Base-by-base conservation (phyloP, 2,888 invertebrate genomes). In the Lasioglossum zephyrum region DNA sequence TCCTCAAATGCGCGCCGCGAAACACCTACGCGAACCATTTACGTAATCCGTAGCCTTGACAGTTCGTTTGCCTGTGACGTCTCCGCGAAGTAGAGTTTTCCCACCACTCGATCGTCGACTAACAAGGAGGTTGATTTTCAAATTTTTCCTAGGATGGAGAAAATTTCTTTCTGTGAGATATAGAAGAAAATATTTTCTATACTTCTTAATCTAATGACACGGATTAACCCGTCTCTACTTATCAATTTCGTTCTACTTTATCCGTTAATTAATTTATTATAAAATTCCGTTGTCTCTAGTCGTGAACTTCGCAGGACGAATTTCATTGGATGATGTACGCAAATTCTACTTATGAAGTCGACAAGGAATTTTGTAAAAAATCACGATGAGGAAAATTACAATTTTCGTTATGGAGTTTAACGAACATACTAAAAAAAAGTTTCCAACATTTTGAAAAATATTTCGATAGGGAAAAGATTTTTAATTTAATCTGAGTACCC, bases 1-100 rank as follows among this genome's bases (percentile, higher is more conserved):
- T 82, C 77, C 77, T 78, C 49, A 60, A 82, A 78, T 78, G 77
- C 26, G 73, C 57, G 60, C 49, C 18, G 49, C 73, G 49, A 0
- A 44, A 72, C 66, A 66, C 36, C 66, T 66, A 66, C 72, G 41
- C 72, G 66, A 36, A 44, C 11, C 72, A n/a, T 72, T 63, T 63
- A 31, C 63, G 31, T 31, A 63, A 63, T 5, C 6, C 49, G 0
- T 8, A 63, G 16, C 16, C 31, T 63, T 31, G 63, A 16, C 31
- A 26, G 63, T 63, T 31, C 31, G 6, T 63, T 31, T 26, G 31
- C 63, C 16, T 26, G 6, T 31, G 5, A 69, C 36, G 9, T 11
- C n/a, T 57, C n/a, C 1, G 0, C 57, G 57, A n/a, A 11, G 1
- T 57, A n/a, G 2, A 8, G 11, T 57, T 57, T 11, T 9, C n/a